phyloP scores from a whole-genome alignment of 1,140 invertebrate species.

The Bombus affinis region DNA sequence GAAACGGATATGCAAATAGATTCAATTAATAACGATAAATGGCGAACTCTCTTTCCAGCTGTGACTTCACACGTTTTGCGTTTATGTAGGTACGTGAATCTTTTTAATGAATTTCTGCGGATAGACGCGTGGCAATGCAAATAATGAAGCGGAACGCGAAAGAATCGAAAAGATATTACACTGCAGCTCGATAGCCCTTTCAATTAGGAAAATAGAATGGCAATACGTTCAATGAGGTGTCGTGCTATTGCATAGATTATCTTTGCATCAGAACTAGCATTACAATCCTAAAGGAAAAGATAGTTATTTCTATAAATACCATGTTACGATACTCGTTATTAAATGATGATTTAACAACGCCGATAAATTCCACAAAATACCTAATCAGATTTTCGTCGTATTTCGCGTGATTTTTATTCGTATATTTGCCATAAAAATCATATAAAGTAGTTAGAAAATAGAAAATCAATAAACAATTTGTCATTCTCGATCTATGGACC shows the following conservation, averaged over 20 bases:
- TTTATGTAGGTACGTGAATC: background rate
- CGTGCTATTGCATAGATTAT: background rate
- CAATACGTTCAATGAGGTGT: background rate
- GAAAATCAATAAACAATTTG: background rate
- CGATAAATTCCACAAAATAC: background rate
- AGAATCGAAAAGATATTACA: background rate
- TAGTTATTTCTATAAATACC: background rate
- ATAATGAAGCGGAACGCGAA: slow-evolving; percentile 2
- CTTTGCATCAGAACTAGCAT: background rate
- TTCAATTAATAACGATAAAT: slow-evolving; percentile 9
- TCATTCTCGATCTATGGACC: background rate
- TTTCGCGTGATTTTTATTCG: background rate
- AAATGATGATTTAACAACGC: no score
- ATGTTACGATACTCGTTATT: no score
- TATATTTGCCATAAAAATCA: no score
- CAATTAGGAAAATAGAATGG: background rate
- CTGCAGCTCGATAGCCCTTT: background rate
- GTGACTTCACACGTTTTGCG: background rate
- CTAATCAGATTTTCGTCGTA: background rate
- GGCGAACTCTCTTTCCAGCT: background rate
- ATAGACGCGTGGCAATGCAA: background rate
- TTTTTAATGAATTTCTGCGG: slow-evolving; percentile 9
- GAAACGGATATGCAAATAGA: slow-evolving; percentile 2
- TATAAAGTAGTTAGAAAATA: background rate
- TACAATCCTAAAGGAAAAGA: background rate